Evolutionary conservation across 1,140 invertebrate genomes (phyloP).

Genomic region (Leucophenga varia): DNA sequence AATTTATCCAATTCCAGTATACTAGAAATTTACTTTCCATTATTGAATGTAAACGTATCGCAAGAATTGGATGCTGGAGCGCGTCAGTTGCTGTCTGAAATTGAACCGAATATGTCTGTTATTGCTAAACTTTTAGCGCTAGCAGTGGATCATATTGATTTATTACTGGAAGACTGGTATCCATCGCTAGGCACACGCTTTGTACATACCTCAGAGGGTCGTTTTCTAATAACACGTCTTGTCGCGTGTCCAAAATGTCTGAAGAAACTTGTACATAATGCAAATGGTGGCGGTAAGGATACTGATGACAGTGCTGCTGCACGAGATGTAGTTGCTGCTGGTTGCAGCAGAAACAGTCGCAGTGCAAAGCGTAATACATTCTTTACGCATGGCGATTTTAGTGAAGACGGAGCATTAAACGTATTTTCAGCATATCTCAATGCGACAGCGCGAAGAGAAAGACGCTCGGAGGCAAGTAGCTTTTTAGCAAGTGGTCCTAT

Average conservation of each 20-base stretch:
- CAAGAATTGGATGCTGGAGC: conserved; percentile 31
- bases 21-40: conserved; percentile 85
- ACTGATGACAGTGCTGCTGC: conserved; percentile 39
- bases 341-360: conserved; percentile 28
- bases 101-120: conserved; percentile 73
- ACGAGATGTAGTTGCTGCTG: conserved; percentile 32
- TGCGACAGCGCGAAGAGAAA: conserved; percentile 40
- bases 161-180: conserved; percentile 97
- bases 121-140: conserved; percentile 85
- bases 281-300: conserved; percentile 1
- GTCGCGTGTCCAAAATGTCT: conserved; percentile 90
- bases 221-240: conserved; percentile 91
- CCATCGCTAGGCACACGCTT: conserved; percentile 93
- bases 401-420: conserved; percentile 41
- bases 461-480: conserved; percentile 33
- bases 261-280: conserved; percentile 34
- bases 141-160: conserved; percentile 95
- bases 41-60: conserved; percentile 31
- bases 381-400: conserved; percentile 33
- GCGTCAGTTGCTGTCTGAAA: conserved; percentile 31
- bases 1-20: conserved; percentile 81
- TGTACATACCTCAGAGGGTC: conserved; percentile 95
- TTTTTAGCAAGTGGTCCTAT: too few species aligned
- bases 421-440: conserved; percentile 49
- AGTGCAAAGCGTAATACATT: conserved; percentile 24